Percentiles rank a stretch among this genome's conserved stretches.
These are phyloP conservation scores for Akabosia matsudoensis DNA, from an alignment of 1,140 invertebrate species.

Conservation along the genomic window DNA sequence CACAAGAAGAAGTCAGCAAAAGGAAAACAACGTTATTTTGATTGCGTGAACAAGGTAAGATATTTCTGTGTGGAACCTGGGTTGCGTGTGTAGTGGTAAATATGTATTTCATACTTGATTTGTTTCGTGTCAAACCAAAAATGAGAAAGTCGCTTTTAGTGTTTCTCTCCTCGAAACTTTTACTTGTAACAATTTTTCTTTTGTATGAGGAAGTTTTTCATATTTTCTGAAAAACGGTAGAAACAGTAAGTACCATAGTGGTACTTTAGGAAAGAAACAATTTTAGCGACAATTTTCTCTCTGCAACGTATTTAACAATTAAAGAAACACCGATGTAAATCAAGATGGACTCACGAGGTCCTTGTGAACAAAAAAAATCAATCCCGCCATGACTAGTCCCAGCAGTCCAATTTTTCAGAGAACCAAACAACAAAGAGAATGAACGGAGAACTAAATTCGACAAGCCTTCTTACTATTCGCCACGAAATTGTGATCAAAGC, in stretches of 20 bases:
- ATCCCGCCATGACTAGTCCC: background rate
- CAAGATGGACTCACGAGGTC: no score
- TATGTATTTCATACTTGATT: background rate
- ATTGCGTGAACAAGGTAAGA: background rate
- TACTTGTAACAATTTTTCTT: no score
- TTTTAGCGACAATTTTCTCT: no score
- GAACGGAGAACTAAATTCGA: background rate
- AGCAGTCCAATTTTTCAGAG: constrained; percentile 16
- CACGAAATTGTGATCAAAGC: background rate
- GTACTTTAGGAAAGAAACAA: no score
- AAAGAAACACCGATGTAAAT: no score
- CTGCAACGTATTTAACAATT: no score
- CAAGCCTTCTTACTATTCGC: no score
- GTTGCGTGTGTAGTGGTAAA: background rate
- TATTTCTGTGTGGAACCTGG: background rate
- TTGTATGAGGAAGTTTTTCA: no score
- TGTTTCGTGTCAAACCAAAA: background rate
- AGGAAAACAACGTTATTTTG: background rate
- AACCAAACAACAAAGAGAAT: background rate
- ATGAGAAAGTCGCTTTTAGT: no score
- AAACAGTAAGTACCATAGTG: no score
- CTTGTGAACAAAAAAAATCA: background rate
- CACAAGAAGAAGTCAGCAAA: background rate
- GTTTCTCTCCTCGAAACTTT: no score
- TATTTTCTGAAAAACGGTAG: no score